Conservation (phyloP, 1,140 invertebrate genomes). For the Zaprionus ghesquierei region DNA sequence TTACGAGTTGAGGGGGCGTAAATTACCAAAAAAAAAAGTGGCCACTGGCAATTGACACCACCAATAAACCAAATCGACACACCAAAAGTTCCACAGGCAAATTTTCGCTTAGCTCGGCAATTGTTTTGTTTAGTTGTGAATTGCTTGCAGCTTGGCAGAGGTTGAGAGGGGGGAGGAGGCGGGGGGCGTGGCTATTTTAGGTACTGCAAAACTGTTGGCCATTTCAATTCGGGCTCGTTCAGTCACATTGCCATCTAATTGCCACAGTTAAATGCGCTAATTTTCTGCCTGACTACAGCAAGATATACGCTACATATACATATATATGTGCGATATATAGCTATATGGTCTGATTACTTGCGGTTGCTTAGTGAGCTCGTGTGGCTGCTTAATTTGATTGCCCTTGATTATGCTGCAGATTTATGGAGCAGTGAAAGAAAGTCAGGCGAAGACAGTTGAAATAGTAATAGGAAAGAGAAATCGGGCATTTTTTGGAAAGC, state of each 20-base stretch:
- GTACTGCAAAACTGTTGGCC: neutral
- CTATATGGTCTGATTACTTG: slow-evolving; percentile 31
- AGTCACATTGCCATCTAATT: neutral
- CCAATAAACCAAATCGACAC: slow-evolving; percentile 60
- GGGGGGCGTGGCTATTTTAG: neutral
- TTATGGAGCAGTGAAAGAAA: neutral
- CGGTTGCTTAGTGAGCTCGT: neutral
- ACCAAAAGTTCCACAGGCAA: slow-evolving; percentile 56
- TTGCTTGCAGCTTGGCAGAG: slow-evolving; percentile 15
- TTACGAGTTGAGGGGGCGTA: slow-evolving; percentile 33
- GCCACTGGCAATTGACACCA: slow-evolving; percentile 79
- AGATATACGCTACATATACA: slow-evolving; percentile 32
- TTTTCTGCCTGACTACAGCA: slow-evolving; percentile 72
- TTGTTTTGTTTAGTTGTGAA: slow-evolving; percentile 61
- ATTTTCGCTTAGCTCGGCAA: slow-evolving; percentile 68
- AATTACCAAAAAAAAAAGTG: slow-evolving; percentile 73
- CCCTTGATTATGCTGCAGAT: neutral
- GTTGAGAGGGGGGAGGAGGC: neutral
- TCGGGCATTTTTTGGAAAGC: neutral
- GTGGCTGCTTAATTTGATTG: slow-evolving; percentile 5
- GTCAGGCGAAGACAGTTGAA: no score
- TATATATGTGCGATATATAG: neutral
- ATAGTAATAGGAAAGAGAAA: neutral
- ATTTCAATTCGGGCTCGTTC: neutral
- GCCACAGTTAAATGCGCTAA: slow-evolving; percentile 47